Conservation (phyloP, 2,113 vertebrate species). For the Nettapus auritus region DNA sequence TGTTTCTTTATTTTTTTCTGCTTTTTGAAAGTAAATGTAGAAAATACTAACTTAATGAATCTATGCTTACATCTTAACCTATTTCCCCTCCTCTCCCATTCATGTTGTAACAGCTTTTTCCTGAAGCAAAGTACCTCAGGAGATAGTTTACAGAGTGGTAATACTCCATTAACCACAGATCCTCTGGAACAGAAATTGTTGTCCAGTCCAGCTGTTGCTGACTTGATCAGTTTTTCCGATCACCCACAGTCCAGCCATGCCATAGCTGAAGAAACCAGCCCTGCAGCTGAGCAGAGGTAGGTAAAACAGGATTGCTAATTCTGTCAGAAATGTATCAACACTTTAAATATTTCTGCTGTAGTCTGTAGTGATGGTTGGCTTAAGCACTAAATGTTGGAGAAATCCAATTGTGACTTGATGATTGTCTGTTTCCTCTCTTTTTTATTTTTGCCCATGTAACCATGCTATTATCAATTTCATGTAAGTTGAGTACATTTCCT, state of each 20-base stretch:
- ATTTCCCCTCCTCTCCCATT: background rate
- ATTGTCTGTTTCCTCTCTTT: background rate
- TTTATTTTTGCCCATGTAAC: background rate
- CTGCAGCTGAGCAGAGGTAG: constrained; percentile 79
- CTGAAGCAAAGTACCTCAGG: constrained; percentile 92
- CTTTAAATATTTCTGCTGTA: background rate
- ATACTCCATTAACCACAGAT: constrained; percentile 72
- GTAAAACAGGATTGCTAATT: background rate
- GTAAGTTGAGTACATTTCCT: background rate
- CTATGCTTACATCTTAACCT: background rate
- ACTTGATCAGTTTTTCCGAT: constrained; percentile 81
- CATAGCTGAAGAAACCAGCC: constrained; percentile 71
- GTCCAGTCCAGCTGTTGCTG: constrained; percentile 68
- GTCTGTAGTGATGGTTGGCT: background rate
- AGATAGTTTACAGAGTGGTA: constrained; percentile 91
- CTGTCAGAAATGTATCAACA: background rate
- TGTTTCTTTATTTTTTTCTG: background rate
- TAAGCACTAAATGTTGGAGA: background rate
- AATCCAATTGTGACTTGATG: background rate
- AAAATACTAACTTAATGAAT: background rate
- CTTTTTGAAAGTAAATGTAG: background rate
- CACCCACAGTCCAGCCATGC: constrained; percentile 64
- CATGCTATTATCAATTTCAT: background rate
- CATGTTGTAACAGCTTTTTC: constrained; percentile 82
- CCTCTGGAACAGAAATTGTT: constrained; percentile 78